These are phyloP conservation scores for Stenichneumon culpator DNA, from an alignment of 2,888 invertebrate genomes.

Conservation along the genomic window DNA sequence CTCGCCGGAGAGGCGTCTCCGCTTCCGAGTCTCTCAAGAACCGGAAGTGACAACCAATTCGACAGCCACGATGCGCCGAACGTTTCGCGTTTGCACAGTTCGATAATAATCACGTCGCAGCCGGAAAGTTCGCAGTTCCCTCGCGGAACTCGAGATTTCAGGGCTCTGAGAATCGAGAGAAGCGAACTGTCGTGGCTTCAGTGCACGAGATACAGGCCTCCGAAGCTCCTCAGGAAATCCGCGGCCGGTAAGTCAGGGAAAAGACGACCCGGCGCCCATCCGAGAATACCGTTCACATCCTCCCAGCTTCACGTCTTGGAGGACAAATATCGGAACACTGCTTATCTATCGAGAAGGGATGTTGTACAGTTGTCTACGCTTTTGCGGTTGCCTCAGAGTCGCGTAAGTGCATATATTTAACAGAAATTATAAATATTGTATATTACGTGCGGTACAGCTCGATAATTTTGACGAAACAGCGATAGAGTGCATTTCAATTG, in stretches of 20 bases:
- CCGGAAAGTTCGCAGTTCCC: neutral
- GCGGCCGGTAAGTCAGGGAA: conserved; percentile 72
- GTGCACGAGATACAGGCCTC: conserved; percentile 91
- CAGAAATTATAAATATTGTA: neutral
- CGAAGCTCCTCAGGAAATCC: conserved; percentile 89
- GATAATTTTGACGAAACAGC: neutral
- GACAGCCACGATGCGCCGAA: neutral
- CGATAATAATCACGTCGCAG: neutral
- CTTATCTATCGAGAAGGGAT: conserved; percentile 90
- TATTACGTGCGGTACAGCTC: neutral
- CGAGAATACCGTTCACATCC: conserved; percentile 90
- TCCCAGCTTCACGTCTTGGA: conserved; percentile 90
- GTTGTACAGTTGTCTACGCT: conserved; percentile 88
- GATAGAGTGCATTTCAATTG: too few relatives aligned
- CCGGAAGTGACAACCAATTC: neutral
- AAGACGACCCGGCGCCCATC: conserved; percentile 80
- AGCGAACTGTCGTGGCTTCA: conserved; percentile 87
- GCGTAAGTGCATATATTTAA: conserved; percentile 86
- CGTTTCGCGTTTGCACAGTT: neutral
- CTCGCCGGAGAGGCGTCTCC: neutral
- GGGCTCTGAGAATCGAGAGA: conserved; percentile 33
- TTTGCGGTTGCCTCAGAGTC: conserved; percentile 89
- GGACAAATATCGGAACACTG: conserved; percentile 89
- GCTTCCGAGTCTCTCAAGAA: neutral
- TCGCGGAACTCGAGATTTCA: neutral